Base-by-base conservation (phyloP, 2,888 invertebrate genomes). In the Andrena praecox region DNA sequence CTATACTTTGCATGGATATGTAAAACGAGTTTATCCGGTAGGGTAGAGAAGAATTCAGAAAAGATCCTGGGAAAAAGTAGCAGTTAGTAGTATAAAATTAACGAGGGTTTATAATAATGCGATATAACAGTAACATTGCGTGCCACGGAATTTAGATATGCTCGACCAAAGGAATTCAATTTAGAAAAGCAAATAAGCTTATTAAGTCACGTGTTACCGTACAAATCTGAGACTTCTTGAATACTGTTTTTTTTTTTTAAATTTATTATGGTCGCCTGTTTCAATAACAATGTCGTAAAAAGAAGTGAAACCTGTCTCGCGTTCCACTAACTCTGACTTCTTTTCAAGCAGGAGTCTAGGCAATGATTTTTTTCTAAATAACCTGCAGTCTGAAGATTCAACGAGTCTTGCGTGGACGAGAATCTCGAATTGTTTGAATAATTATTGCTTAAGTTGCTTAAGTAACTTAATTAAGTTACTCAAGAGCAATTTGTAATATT, bases 281-380 rank as follows among this genome's bases (percentile, higher is more conserved):
- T n/a, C 35, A 71, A 80, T 54, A 80, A 80, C 76, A 82, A 52
- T 42, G 50, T 31, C 67, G 50, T 76, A 76, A 82, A 62, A 29
- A 4, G 35, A 27, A 52, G 54, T 27, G 42, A 27, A 77, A 77
- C 76, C 81, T n/a, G 71, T 77, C 27, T 42, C 10, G 5, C 31
- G 27, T 52, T 42, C 16, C 54, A 42, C 64, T 64, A 63, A 29
- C n/a, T 70, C n/a, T 48, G n/a, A 33, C 24, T 62, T 60, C 0
- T 69, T 63, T 63, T 71, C 8, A 29, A 70, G 52, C 24, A 12
- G 52, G 2, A 60, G 20, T 3, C 50, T 24, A n/a, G 20, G 10
- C 8, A 67, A 52, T 62, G 8, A 31, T 0, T 52, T 67, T 75
- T 20, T 35, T 29, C 24, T 5, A 16, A 42, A 42, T 42, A 42